These are phyloP conservation scores for Trichomycterus rosablanca DNA, from an alignment of 2,113 vertebrate species.

Conservation along the genomic window DNA sequence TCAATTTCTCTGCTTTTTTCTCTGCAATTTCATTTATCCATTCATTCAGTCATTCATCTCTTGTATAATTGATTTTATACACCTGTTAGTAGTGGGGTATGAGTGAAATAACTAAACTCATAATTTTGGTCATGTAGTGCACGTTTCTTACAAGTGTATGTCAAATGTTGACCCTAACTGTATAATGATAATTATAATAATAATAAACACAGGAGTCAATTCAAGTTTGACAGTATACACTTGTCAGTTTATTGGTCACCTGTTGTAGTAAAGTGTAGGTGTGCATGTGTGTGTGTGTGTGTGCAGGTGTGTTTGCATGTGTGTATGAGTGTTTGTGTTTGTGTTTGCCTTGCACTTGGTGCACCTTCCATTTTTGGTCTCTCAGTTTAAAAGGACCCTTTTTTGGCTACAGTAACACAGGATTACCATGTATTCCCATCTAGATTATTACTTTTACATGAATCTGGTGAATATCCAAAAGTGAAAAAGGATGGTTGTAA, in stretches of 20 bases:
- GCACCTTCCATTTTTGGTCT: slow-evolving; percentile 53
- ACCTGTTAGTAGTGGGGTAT: no score
- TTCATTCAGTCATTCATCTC: no score
- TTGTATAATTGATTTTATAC: no score
- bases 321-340: slow-evolving; percentile 50
- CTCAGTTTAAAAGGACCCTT: slow-evolving; percentile 49
- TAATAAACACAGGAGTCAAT: slow-evolving; percentile 34
- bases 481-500: slow-evolving; percentile 55
- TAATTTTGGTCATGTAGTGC: no score
- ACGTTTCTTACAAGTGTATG: no score
- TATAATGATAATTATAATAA: no score
- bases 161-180: no score
- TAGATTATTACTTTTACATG: slow-evolving; percentile 60
- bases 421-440: slow-evolving; percentile 61
- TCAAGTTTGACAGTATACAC: slow-evolving; percentile 28
- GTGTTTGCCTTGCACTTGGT: slow-evolving; percentile 46
- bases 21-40: no score
- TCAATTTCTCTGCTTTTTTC: no score
- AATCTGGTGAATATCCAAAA: slow-evolving; percentile 56
- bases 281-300: slow-evolving; percentile 41
- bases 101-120: no score
- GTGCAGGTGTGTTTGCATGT: slow-evolving; percentile 44
- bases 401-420: slow-evolving; percentile 68
- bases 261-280: slow-evolving; percentile 50
- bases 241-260: slow-evolving; percentile 65